Evolutionary conservation across 37 sponge, comb jelly and placozoan genomes (phyloP), one percentile per base, ranked within the genome.

Genomic region (Corticium candelabrum): DNA sequence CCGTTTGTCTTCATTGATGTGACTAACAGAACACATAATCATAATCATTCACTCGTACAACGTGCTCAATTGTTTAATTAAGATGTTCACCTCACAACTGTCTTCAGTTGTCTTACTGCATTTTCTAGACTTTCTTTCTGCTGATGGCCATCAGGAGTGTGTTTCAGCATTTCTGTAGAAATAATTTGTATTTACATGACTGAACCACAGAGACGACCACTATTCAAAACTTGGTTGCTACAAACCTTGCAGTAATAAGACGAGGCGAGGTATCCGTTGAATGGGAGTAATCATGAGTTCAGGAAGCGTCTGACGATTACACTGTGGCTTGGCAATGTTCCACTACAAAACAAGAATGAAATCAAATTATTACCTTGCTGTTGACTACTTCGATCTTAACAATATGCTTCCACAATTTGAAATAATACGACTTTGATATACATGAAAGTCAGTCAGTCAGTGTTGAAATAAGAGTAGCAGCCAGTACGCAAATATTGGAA

Each of bases 1-100:
- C 32, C 95, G 76, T 50, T 90, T 91, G 80, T 94, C 95, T 40
- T 94, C 95, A 84, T 94, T 94, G 35, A 94, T 89, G 69, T 94
- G 86, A 2, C 93, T 92, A 37, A 3, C 80, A 37, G 38, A 3
- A 37, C 7, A 15, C 75, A 74, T 74, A 21, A 2, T 39, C 5
- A 74, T 21, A 40, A 39, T 39, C 75, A 74, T 74, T 39, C 39
- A 35, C 33, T 4, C 39, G 75, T 74, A 70, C 33, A 11, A 4
- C 3, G n/a, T 5, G 1, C 2, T 77, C 37, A 5, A 4, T 35
- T 39, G 36, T 36, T 76, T 32, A 69, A 4, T 3, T 1, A 2
- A 27, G 32, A 81, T 30, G 81, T 89, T 92, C 41, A 90, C 93
- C 68, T 89, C 89, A 94, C 82, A 29, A 91, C 93, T 15, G 77